Evolutionary conservation across 1,140 invertebrate species (phyloP), one percentile per base, ranked within the genome.

Genomic region (Platorchestia sp.): DNA sequence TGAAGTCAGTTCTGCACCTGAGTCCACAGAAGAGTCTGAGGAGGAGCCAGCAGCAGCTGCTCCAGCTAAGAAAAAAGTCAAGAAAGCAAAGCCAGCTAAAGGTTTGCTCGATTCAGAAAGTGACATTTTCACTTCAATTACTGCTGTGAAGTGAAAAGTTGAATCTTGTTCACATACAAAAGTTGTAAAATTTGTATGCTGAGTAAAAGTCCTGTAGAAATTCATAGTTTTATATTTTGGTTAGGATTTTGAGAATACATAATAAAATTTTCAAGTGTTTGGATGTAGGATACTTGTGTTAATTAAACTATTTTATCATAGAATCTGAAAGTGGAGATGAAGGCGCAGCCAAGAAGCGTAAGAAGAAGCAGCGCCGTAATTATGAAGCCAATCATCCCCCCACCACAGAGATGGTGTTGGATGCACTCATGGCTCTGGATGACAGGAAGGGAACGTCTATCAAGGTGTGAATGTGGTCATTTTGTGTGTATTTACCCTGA

Each of bases 381-480:
- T 40, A 14, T 45, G 91, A 93, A 45, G 91, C 91, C 45, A 6
- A 45, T 36, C 43, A 93, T 40, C 91, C 91, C 19, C 91, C 91
- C 91, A 93, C 91, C 91, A 93, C 91, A 45, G 91, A 93, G 91
- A 93, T 93, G 91, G 91, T 93, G 43, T 44, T 93, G 16, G 41
- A 93, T 44, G 91, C 91, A 3, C 91, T 93, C 45, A 47, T 93
- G 45, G 91, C 91, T 41, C 91, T 93, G 7, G 91, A 93, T 93
- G 91, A 93, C 19, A 93, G 36, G 91, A 93, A 93, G 45, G 91
- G 91, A 7, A 47, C 91, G 7, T 22, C 91, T 44, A 93, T 93
- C 91, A 93, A 93, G 91, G 91, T 93, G 44, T 42, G 87, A 75
- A 22, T 75, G 27, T 75, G 1, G 6, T 75, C 10, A 10, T 75